Evolutionary conservation across 2,113 vertebrate species (phyloP).

Genomic region (Microtus montanus): DNA sequence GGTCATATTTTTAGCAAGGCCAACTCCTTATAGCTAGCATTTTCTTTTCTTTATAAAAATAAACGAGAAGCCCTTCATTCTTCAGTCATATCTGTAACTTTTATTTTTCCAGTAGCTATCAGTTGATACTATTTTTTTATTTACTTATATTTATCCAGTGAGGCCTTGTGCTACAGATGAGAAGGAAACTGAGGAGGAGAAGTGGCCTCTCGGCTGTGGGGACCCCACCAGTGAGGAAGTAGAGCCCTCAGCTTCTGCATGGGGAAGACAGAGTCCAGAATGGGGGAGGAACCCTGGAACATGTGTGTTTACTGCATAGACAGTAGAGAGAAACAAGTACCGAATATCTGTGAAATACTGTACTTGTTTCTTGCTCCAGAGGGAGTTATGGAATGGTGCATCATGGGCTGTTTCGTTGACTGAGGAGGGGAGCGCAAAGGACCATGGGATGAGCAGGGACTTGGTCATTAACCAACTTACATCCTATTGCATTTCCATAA

Average conservation of each 20-base stretch:
- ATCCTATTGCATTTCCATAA: background rate
- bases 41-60: conserved; percentile 16
- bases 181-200: background rate
- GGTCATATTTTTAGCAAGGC: background rate
- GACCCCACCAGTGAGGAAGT: background rate
- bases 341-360: background rate
- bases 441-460: background rate
- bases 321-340: background rate
- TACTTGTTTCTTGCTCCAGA: background rate
- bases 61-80: background rate
- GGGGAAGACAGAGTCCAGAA: conserved; percentile 18
- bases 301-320: background rate
- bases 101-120: background rate
- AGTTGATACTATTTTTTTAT: background rate
- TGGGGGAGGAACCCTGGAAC: background rate
- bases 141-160: conserved; percentile 8
- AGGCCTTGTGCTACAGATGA: background rate
- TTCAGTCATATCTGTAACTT: conserved; percentile 24
- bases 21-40: background rate
- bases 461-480: background rate
- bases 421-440: background rate
- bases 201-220: background rate
- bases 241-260: background rate
- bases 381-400: background rate
- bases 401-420: background rate